phyloP scores from a whole-genome alignment of 2,797 vertebrate species.

The Hydrophis major region DNA sequence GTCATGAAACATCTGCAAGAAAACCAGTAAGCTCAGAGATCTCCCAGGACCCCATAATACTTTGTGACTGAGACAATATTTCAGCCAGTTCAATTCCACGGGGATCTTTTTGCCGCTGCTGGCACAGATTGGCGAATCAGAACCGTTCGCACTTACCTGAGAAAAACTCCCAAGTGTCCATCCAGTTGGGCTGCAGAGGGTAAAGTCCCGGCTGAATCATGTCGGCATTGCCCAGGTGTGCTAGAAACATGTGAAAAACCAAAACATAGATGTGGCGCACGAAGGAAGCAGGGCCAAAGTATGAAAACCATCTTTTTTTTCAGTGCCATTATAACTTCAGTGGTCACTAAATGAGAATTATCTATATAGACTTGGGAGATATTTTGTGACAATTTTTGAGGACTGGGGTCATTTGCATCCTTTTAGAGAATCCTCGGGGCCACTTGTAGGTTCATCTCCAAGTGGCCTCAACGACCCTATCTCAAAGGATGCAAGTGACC shows the following conservation, averaged over 20 bases:
- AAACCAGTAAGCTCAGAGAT: neutral
- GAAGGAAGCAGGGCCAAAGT: neutral
- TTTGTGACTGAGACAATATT: neutral
- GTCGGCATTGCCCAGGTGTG: constrained; percentile 93
- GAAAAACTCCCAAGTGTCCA: constrained; percentile 95
- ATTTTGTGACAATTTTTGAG: neutral
- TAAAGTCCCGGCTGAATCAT: constrained; percentile 99
- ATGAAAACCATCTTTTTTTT: too few species aligned
- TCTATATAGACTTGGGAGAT: neutral
- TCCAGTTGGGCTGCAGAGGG: constrained; percentile 96
- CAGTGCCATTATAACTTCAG: neutral
- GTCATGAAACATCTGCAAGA: too few species aligned
- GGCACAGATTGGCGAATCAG: neutral
- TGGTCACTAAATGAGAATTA: neutral
- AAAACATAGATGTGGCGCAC: neutral
- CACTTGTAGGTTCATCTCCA: too few species aligned
- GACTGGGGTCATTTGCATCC: neutral
- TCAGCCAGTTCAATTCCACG: neutral
- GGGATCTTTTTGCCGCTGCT: neutral
- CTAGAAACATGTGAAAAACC: constrained; percentile 67
- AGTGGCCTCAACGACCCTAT: too few species aligned
- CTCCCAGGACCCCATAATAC: accelerated
- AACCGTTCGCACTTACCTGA: constrained; percentile 78
- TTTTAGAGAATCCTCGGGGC: too few species aligned
- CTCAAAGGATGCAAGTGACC: too few species aligned